Evolutionary conservation across 2,113 vertebrate species (phyloP), one percentile per base, ranked within the genome.

Genomic region (Lates calcarifer): DNA sequence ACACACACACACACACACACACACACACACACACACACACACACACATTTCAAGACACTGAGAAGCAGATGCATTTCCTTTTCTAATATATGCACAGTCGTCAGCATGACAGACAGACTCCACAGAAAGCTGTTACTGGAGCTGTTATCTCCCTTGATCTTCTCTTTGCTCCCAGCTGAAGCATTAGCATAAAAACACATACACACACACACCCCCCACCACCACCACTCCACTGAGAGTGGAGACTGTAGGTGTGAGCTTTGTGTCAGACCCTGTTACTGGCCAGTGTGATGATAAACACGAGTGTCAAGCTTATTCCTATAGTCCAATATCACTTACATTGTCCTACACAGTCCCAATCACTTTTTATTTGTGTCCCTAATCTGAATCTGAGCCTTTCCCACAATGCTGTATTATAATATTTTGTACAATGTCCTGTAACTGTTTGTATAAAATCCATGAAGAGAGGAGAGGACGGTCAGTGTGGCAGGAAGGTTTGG

Each of bases 131-230:
- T 86, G 84, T 88, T 91, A 83, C 79, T 77, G 85, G 81, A 85
- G 75, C 81, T 79, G 78, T 87, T 92, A 80, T 92, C 79, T 86
- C 62, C 65, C 76, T 85, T 77, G 81, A 82, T 92, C 88, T 89
- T 74, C 37, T 85, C 57, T 87, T 82, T 73, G 84, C 82, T 88
- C 33, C 5, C 57, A 73, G 82, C 75, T 89, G 83, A 82, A 77
- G 41, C 53, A 85, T 89, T 91, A 24, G 69, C 72, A 91, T 84
- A 87, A 77, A 5, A 39, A 66, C 69, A 66, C 56, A 72, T 66
- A 61, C 43, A 55, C 26, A 68, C 15, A 24, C 37, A 61, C 26
- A 71, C 67, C n/a, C n/a, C n/a, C n/a, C n/a, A n/a, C n/a, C n/a
- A n/a, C 11, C 53, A 51, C 31, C 51, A 35, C n/a, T 55, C 4